A percentile compares a stretch with the other conserved stretches of the same genome.
Evolutionary conservation across 2,113 vertebrate genomes (phyloP).

Genomic region (Planiliza haematocheilus): DNA sequence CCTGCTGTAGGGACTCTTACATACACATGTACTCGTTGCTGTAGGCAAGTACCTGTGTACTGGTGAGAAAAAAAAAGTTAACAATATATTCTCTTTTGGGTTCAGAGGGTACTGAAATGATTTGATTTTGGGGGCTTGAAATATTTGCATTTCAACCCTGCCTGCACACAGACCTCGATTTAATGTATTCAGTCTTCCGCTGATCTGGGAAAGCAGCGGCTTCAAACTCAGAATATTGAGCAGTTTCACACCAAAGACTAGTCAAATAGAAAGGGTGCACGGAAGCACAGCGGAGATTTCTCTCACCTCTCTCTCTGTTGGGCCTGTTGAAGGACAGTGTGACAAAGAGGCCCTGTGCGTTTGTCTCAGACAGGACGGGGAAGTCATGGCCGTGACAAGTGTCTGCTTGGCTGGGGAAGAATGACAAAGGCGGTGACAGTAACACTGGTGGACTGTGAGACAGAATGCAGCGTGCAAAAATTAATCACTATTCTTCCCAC

Average conservation of each 20-base stretch:
- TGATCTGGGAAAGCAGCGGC: constrained; percentile 57
- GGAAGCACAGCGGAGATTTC: constrained; percentile 33
- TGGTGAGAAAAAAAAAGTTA: not conserved
- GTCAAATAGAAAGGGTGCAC: constrained; percentile 57
- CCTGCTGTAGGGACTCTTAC: constrained; percentile 2
- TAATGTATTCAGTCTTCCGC: constrained; percentile 66
- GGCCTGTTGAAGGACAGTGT: constrained; percentile 56
- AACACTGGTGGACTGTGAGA: constrained; percentile 22
- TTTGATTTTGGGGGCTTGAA: constrained; percentile 61
- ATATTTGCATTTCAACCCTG: constrained; percentile 69
- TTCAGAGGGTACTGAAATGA: constrained; percentile 66
- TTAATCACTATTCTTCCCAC: constrained; percentile 1
- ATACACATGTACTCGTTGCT: constrained; percentile 25
- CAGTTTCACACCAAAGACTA: constrained; percentile 62
- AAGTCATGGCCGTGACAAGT: constrained; percentile 46
- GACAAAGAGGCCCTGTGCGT: constrained; percentile 38
- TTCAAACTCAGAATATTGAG: constrained; percentile 63
- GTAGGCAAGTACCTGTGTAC: constrained; percentile 35
- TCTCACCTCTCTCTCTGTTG: constrained; percentile 12
- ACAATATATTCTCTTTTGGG: constrained; percentile 47
- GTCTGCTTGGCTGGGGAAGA: constrained; percentile 23
- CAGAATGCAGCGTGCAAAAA: constrained; percentile 15
- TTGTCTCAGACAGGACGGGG: constrained; percentile 35
- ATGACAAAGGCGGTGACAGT: constrained; percentile 32
- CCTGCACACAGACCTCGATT: constrained; percentile 55